Evolutionary conservation across 2,888 invertebrate genomes (phyloP).

Genomic region (Drosophila formosana): DNA sequence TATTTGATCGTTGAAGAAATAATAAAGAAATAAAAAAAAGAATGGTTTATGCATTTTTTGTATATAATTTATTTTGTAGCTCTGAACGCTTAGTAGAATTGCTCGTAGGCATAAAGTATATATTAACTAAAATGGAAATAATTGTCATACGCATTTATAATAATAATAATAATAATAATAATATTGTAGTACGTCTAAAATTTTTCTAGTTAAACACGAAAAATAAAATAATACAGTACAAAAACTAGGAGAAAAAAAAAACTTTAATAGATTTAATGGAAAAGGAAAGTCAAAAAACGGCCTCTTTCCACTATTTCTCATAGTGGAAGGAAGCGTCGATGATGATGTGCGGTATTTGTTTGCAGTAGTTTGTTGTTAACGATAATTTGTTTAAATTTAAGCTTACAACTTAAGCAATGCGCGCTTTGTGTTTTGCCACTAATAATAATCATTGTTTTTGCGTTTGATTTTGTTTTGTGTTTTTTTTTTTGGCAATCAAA

Average conservation of each 20-base stretch:
- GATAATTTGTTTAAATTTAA: slow-evolving; percentile 1
- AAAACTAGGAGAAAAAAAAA: slow-evolving; percentile 13
- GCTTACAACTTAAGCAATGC: neutral
- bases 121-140: slow-evolving; percentile 61
- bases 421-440: slow-evolving; percentile 13
- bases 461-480: neutral
- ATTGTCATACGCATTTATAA: slow-evolving; percentile 35
- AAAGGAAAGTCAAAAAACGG: slow-evolving; percentile 11
- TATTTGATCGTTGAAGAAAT: neutral
- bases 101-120: slow-evolving; percentile 35
- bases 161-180: slow-evolving; percentile 10
- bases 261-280: slow-evolving; percentile 1
- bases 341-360: slow-evolving; percentile 5
- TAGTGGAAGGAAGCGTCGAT: neutral
- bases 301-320: slow-evolving; percentile 2
- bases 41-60: slow-evolving; percentile 16
- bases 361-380: slow-evolving; percentile 5
- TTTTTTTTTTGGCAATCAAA: slow-evolving; percentile 47
- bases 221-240: slow-evolving; percentile 30
- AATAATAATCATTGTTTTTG: slow-evolving; percentile 25
- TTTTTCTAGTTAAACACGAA: slow-evolving; percentile 56
- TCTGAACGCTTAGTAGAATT: slow-evolving; percentile 41
- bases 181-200: slow-evolving; percentile 42
- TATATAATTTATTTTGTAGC: slow-evolving; percentile 55
- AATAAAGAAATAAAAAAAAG: slow-evolving; percentile 24